A percentile compares a stretch with the other conserved stretches of the same genome.
These are phyloP conservation scores for Muntiacus muntjak DNA, from an alignment of 2,113 vertebrate species.

Conservation along the genomic window DNA sequence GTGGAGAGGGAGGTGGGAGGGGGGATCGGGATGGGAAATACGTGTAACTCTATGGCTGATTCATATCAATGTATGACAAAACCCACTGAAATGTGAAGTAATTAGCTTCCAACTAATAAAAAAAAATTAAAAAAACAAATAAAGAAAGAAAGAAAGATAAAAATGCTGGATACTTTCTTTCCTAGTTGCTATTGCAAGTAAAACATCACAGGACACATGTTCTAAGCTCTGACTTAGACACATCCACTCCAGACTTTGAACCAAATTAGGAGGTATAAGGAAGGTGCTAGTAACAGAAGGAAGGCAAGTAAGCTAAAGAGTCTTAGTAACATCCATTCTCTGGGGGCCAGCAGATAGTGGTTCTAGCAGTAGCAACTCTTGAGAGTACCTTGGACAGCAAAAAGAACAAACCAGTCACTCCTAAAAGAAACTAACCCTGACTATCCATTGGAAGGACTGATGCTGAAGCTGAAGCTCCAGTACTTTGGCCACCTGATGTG, in stretches of 20 bases:
- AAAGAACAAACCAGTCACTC: neutral
- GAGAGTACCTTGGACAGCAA: neutral
- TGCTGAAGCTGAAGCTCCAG: neutral
- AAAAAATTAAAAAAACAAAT: too few species aligned
- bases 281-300: neutral
- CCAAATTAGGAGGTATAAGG: neutral
- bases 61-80: too few species aligned
- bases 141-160: too few species aligned
- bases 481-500: neutral
- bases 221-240: neutral
- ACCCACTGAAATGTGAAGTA: too few species aligned
- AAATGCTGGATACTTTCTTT: neutral
- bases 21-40: too few species aligned
- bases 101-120: too few species aligned
- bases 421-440: neutral
- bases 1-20: too few species aligned
- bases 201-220: neutral
- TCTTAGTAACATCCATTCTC: neutral
- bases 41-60: too few species aligned
- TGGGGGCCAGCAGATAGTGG: neutral
- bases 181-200: neutral
- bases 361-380: too few species aligned
- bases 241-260: neutral
- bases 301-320: neutral
- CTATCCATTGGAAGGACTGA: neutral